phyloP scores from a whole-genome alignment of 1,140 invertebrate species.

The Druon quercuslanigerum region DNA sequence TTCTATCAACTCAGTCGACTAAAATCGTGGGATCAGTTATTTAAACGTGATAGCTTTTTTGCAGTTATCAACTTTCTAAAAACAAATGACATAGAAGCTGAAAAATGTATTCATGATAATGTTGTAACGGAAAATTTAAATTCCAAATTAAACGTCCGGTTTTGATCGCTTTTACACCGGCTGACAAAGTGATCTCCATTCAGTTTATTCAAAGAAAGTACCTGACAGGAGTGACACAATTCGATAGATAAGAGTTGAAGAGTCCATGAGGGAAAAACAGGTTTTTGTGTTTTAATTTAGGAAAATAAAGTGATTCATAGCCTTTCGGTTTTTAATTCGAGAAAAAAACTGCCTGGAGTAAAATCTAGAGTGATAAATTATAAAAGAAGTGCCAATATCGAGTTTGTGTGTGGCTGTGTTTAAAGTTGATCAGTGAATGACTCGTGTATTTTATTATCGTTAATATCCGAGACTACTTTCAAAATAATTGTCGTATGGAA shows the following conservation, averaged over 20 bases:
- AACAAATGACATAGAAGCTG: too few relatives aligned
- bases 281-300: not conserved
- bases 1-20: too few relatives aligned
- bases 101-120: too few relatives aligned
- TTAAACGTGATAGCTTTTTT: too few relatives aligned
- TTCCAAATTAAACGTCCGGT: not conserved
- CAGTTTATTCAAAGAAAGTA: slow-evolving; percentile 1
- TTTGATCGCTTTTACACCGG: slow-evolving; percentile 12
- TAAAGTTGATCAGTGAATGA: slow-evolving; percentile 38
- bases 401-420: slow-evolving; percentile 31
- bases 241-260: too few relatives aligned
- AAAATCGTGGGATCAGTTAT: too few relatives aligned
- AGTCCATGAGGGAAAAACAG: not conserved
- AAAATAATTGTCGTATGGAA: slow-evolving; percentile 18
- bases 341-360: too few relatives aligned
- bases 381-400: not conserved
- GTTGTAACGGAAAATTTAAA: not conserved
- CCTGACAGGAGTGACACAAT: not conserved
- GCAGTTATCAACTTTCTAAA: too few relatives aligned
- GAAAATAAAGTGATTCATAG: not conserved
- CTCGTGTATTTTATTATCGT: not conserved
- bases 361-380: not conserved
- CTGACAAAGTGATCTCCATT: not conserved
- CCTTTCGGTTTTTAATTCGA: not conserved
- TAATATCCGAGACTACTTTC: not conserved